Evolutionary conservation across 2,888 invertebrate species (phyloP), one percentile per base, ranked within the genome.

Genomic region (Rhagophthalmus giganteus): DNA sequence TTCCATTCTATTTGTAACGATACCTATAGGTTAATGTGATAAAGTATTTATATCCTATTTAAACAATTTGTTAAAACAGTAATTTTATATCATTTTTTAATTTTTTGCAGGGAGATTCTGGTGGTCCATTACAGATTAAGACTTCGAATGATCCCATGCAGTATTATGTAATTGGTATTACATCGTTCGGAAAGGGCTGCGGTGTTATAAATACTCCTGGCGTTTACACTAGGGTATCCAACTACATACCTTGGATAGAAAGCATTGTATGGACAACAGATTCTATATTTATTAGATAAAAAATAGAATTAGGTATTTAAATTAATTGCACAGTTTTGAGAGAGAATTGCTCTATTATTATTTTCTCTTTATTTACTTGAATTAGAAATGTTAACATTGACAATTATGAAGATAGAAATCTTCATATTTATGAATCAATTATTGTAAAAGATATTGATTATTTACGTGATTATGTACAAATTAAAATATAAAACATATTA

Each of bases 71-170:
- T n/a, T n/a, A n/a, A n/a, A n/a, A n/a, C n/a, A n/a, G n/a, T n/a
- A n/a, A n/a, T n/a, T n/a, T n/a, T n/a, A n/a, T n/a, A n/a, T n/a
- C n/a, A n/a, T n/a, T n/a, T 20, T 20, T 5, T 20, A 20, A 5
- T 20, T 20, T 20, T 20, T 7, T 5, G 45, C 66, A 81, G 81
- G 83, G 83, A 10, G 83, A 84, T 69, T 82, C 81, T 31, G 84
- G 84, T n/a, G 83, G 83, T 2, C 83, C 84, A 1, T 68, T 84
- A 10, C 70, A 70, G 31, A 59, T 76, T 9, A 62, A 56, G 26
- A 64, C 64, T 31, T 14, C 27, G 1, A 34, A 56, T 1, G 58
- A 65, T 1, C 12, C 67, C 14, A 81, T 81, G 35, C 64, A 75
- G 60, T 74, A 74, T 55, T 69, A 68, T 31, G 58, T 78, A 0